Evolutionary conservation across 1,140 invertebrate genomes (phyloP).

Genomic region (Trachymyrmex cornetzi): DNA sequence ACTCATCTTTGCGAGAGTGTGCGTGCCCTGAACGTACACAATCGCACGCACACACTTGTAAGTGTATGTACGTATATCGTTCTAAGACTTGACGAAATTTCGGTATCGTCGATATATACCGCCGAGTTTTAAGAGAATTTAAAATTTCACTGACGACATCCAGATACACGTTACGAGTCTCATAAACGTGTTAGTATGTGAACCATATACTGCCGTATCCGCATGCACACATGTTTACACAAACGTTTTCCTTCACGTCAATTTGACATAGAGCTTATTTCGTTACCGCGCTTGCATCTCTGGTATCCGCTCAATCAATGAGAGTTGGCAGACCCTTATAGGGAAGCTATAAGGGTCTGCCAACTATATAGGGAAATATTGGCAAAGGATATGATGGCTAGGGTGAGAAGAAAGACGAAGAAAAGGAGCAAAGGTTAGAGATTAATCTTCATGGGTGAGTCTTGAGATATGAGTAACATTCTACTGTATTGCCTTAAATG

Average conservation of each 20-base stretch:
- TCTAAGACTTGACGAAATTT: slow-evolving; percentile 70
- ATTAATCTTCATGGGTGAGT: slow-evolving; percentile 26
- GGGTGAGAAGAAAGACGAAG: slow-evolving; percentile 24
- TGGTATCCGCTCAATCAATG: slow-evolving; percentile 79
- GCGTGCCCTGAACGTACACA: neutral
- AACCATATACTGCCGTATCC: neutral
- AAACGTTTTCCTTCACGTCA: slow-evolving; percentile 53
- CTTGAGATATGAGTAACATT: slow-evolving; percentile 51
- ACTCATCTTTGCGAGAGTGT: neutral
- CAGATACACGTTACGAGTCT: slow-evolving; percentile 64
- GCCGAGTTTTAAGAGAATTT: slow-evolving; percentile 75
- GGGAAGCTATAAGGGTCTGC: slow-evolving; percentile 75
- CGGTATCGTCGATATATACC: slow-evolving; percentile 47
- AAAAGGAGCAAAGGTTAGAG: neutral
- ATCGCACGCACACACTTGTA: neutral
- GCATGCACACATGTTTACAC: neutral
- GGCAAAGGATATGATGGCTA: slow-evolving; percentile 68
- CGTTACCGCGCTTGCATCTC: slow-evolving; percentile 46
- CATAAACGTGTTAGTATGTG: slow-evolving; percentile 3
- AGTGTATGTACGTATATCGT: neutral
- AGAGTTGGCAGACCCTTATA: slow-evolving; percentile 77
- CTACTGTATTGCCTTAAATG: neutral
- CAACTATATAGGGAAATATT: too few relatives aligned
- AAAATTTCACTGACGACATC: slow-evolving; percentile 78
- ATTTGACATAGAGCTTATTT: slow-evolving; percentile 73